Conservation (phyloP, 2,113 vertebrate species). For the Mola mola region DNA sequence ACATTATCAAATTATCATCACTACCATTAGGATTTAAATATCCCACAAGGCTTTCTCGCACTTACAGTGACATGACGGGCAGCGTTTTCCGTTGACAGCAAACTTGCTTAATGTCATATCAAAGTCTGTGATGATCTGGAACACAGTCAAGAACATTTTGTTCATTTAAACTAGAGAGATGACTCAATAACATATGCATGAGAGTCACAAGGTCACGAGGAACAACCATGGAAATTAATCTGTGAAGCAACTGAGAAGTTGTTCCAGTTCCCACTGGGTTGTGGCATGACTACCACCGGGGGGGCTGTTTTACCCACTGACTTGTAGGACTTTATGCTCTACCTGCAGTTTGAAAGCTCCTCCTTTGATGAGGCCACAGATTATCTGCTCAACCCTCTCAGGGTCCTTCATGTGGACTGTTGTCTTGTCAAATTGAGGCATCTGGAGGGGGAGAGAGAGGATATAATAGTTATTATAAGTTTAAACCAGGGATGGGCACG, state of each 20-base stretch:
- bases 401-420: slow-evolving; percentile 94
- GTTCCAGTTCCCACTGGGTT: too few species aligned
- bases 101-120: slow-evolving; percentile 99
- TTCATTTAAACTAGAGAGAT: too few species aligned
- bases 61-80: slow-evolving; percentile 97
- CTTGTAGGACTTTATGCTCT: slow-evolving; percentile 2
- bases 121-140: slow-evolving; percentile 98
- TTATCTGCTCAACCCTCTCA: slow-evolving; percentile 93
- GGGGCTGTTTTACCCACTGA: background rate
- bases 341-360: slow-evolving; percentile 97
- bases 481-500: too few species aligned
- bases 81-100: slow-evolving; percentile 91
- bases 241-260: too few species aligned
- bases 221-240: too few species aligned
- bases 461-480: background rate
- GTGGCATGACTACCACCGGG: background rate
- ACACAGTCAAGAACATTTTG: slow-evolving; percentile 1
- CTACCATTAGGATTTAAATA: too few species aligned
- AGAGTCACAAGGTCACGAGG: too few species aligned
- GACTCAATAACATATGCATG: too few species aligned
- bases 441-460: slow-evolving; percentile 76
- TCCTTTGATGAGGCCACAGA: slow-evolving; percentile 95
- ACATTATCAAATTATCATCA: too few species aligned
- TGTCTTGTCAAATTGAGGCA: slow-evolving; percentile 97
- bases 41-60: too few species aligned